Evolutionary conservation across 35 echinoderm and acorn worm genomes (phyloP), one percentile per base, ranked within the genome.

Genomic region (Heliocidaris erythrogramma): DNA sequence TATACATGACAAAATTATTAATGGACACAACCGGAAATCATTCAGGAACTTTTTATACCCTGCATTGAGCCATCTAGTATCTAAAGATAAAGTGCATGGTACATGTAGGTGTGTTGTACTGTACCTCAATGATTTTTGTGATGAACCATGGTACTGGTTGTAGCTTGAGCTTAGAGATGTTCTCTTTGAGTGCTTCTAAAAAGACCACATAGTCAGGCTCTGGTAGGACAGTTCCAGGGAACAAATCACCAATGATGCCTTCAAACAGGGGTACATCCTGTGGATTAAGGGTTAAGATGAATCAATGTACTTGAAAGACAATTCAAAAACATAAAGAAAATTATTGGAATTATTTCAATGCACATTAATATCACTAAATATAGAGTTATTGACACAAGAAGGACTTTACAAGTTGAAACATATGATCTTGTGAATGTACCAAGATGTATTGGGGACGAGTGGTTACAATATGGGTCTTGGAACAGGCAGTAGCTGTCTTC

Each of bases 261-360:
- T 99, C 98, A 97, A 99, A 99, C 50, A 99, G 59, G 31, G 98
- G 98, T 16, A 99, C 98, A 96, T 99, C 98, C 98, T 99, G 90
- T 56, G 47, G 5, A 69, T 78, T 7, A 78, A 78, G 65, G n/a
- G 0, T 27, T n/a, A 4, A 4, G 65, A 78, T 78, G 7, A 78
- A 7, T 78, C 21, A 2, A 5, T 6, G 3, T n/a, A 27, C 8
- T 21, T 78, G 65, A 78, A 6, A 27, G 27, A 78, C 1, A 8
- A 78, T 5, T 5, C 0, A 21, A 78, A 10, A 56, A 2, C 9
- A 11, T 12, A 2, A 56, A 13, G 52, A 56, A 0, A 10, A 11
- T 56, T 56, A 56, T 2, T 56, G 14, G 14, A 13, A 56, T 9
- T 56, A 56, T 13, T 56, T 56, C 52, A 13, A 14, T 56, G 13